These are phyloP conservation scores for Myotis findleyi DNA, from an alignment of 2,797 vertebrate genomes.

Conservation along the genomic window DNA sequence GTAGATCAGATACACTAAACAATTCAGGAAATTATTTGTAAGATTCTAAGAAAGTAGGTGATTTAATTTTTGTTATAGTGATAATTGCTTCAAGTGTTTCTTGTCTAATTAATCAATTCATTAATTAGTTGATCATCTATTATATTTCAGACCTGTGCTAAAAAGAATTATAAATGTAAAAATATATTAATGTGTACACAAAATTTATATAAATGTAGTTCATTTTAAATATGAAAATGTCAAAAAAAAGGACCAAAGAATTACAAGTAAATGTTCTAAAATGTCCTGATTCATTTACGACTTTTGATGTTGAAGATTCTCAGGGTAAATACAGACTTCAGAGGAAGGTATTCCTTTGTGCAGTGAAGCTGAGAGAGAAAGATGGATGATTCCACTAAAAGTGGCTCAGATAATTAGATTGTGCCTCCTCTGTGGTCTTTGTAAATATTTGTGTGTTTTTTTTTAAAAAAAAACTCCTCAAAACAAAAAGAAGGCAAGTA, in stretches of 20 bases:
- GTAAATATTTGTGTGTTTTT: background rate
- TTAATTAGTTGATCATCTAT: background rate
- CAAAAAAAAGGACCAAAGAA: background rate
- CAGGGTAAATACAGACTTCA: background rate
- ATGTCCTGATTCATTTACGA: background rate
- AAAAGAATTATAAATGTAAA: constrained; percentile 1
- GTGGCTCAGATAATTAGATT: background rate
- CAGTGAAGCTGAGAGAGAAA: constrained; percentile 34
- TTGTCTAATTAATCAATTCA: background rate
- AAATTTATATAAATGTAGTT: background rate
- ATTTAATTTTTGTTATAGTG: background rate
- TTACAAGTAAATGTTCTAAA: background rate
- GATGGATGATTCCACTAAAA: constrained; percentile 22
- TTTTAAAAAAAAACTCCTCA: background rate
- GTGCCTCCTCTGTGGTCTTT: background rate
- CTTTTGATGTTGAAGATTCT: background rate
- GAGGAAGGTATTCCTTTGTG: background rate
- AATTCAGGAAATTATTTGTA: background rate
- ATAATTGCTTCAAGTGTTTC: constrained; percentile 11
- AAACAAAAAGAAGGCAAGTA: constrained; percentile 27
- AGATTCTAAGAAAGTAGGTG: background rate
- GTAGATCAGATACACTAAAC: background rate
- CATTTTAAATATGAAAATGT: background rate
- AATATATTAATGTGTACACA: background rate
- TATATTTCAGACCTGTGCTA: background rate